Evolutionary conservation across 2,113 vertebrate genomes (phyloP), one percentile per base, ranked within the genome.

Genomic region (Cacatua alba): DNA sequence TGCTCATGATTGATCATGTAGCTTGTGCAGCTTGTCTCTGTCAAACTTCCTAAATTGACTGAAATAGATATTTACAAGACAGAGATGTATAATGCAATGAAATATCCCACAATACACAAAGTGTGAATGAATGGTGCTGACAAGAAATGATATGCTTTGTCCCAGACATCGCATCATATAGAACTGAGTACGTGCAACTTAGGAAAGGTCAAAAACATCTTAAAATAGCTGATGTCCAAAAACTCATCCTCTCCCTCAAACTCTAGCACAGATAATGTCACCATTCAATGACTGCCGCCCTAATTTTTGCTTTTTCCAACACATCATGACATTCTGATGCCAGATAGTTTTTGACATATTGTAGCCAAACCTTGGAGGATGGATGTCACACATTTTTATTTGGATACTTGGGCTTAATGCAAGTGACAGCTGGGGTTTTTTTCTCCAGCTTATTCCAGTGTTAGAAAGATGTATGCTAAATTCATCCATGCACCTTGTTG

Each of bases 151-250:
- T 64, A 43, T 7, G 35, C 63, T 84, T 93, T 93, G 80, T 86
- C 79, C 31, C 67, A 82, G 55, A 52, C 62, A 65, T 76, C 79
- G 31, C 35, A 69, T 84, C 6, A 2, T 39, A 81, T 39, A 88
- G 52, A 93, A 92, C n/a, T 39, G 31, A 48, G 23, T 29, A 23
- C 29, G 35, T 81, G 59, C 0, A 0, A 72, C 48, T 75, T 51
- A 83, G 26, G 26, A 95, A 97, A 96, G 93, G 94, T 95, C 90
- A 97, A 57, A 93, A 93, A 37, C 13, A 23, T 33, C 91, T 93
- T 88, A 89, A 96, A 97, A 96, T 81, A 96, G 68, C 82, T 75
- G 55, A 94, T 69, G 65, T 91, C 81, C 90, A 91, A 63, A 87
- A 95, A 57, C 29, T 75, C 70, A 44, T 75, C 57, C 53, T 77